Conservation (phyloP, 2,113 vertebrate genomes). For the Calidris pygmaea region DNA sequence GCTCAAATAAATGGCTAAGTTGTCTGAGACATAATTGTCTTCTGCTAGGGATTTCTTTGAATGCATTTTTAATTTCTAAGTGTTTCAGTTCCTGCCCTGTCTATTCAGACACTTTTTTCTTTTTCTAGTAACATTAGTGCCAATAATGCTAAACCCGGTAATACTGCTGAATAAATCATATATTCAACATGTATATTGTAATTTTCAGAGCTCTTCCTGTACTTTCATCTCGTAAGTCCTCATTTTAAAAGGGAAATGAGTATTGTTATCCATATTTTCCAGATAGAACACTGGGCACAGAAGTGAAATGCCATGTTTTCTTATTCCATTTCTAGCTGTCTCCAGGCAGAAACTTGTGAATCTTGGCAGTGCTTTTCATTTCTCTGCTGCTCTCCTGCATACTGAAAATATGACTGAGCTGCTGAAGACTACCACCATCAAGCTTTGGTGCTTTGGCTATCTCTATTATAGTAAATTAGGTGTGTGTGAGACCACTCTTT, state of each 20-base stretch:
- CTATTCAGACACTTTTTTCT: background rate
- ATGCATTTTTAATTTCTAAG: constrained; percentile 42
- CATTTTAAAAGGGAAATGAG: background rate
- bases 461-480: background rate
- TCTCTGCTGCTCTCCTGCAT: background rate
- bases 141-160: background rate
- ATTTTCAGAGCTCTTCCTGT: background rate
- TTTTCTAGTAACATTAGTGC: background rate
- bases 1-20: background rate
- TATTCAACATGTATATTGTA: background rate
- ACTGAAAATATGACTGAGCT: background rate
- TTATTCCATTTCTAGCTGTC: background rate
- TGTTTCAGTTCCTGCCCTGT: background rate
- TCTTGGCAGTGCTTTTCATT: background rate
- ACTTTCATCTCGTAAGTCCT: background rate
- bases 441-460: background rate
- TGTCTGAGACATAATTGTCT: background rate
- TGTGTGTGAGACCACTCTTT: background rate
- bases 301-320: background rate
- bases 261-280: background rate
- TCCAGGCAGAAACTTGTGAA: background rate
- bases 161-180: constrained; percentile 14
- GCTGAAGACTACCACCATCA: background rate
- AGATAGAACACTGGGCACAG: background rate
- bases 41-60: constrained; percentile 4